These are phyloP conservation scores for Rattus rattus DNA, from an alignment of 2,113 vertebrate genomes.

Conservation along the genomic window DNA sequence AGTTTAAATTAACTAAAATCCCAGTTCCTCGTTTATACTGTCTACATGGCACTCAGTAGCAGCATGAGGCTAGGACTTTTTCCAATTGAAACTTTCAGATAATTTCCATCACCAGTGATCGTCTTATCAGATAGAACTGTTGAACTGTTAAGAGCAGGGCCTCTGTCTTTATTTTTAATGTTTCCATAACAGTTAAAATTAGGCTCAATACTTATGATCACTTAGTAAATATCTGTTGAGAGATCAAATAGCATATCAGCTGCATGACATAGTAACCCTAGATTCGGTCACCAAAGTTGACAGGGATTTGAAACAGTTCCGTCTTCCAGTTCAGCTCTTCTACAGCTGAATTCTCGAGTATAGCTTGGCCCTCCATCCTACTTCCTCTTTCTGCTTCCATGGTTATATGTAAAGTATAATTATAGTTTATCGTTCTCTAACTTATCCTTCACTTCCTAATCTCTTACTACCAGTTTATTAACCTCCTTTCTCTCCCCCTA, in stretches of 20 bases:
- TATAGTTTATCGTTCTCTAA: not conserved
- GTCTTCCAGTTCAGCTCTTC: not conserved
- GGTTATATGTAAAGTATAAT: constrained; percentile 42
- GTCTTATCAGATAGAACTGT: not conserved
- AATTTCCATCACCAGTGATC: constrained; percentile 6
- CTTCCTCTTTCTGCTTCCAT: not conserved
- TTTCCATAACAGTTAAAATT: not conserved
- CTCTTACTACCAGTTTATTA: not conserved
- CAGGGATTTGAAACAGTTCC: not conserved
- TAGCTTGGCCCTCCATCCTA: not conserved
- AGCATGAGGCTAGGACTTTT: not conserved
- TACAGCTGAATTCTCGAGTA: not conserved
- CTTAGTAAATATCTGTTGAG: constrained; percentile 3
- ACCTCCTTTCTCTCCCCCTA: not conserved
- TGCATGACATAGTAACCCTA: not conserved
- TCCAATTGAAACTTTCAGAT: not conserved
- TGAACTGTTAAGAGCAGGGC: not conserved
- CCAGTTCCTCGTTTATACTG: not conserved
- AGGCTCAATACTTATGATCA: not conserved
- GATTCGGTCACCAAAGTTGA: not conserved
- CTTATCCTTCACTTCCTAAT: not conserved
- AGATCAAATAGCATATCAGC: not conserved
- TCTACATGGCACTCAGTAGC: not conserved
- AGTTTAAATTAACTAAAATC: not conserved
- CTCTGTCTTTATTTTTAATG: constrained; percentile 26